Evolutionary conservation across 2,888 invertebrate genomes (phyloP).

Genomic region (Sinodicranocentrus sp.): DNA sequence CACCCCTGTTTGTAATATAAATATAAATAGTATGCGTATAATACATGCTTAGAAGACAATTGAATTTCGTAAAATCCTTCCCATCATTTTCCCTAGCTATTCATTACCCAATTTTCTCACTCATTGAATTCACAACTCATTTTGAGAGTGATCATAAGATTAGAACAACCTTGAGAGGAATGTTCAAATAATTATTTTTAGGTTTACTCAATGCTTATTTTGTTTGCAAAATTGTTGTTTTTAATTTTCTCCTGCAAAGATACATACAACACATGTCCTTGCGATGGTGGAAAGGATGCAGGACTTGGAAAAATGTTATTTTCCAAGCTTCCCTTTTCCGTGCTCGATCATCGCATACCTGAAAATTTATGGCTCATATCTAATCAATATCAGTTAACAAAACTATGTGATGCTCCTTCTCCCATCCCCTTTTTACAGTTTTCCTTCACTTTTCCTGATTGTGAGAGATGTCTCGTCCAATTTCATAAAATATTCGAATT

Average conservation of each 20-base stretch:
- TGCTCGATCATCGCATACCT: constrained; percentile 52
- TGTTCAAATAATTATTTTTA: too few species aligned
- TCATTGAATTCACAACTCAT: constrained; percentile 50
- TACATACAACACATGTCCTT: too few species aligned
- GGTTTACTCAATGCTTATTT: too few species aligned
- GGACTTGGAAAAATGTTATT: too few species aligned
- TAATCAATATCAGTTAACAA: constrained; percentile 68
- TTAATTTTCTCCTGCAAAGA: too few species aligned
- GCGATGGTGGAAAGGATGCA: too few species aligned
- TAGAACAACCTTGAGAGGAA: too few species aligned
- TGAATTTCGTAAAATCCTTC: too few species aligned
- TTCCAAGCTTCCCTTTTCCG: background rate
- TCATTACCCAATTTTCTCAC: constrained; percentile 63
- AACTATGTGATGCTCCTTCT: constrained; percentile 52
- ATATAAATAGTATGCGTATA: too few species aligned
- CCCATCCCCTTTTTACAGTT: constrained; percentile 37
- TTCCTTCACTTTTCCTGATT: constrained; percentile 24
- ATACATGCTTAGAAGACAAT: too few species aligned
- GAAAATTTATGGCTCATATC: constrained; percentile 70
- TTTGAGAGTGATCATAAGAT: background rate
- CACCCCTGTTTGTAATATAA: too few species aligned
- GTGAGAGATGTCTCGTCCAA: constrained; percentile 51
- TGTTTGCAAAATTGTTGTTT: too few species aligned
- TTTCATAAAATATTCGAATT: constrained; percentile 69
- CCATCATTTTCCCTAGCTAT: constrained; percentile 39